phyloP scores from a whole-genome alignment of 1,140 invertebrate genomes.

The Conus betulinus region DNA sequence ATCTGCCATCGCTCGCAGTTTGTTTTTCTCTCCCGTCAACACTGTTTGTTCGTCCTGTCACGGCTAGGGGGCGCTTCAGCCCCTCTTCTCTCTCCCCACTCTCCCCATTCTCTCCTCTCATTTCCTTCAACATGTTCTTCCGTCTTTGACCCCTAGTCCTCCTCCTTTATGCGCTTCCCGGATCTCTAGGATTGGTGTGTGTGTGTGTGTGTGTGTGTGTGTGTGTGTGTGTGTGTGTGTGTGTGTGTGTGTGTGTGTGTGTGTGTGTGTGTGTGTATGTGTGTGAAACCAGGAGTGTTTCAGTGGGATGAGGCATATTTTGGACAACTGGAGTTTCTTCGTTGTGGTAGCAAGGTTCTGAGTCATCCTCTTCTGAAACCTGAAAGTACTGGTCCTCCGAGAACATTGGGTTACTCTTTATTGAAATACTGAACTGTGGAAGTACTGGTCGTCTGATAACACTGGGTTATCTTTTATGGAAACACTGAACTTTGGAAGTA shows the following conservation, averaged over 20 bases:
- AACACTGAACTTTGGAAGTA: too few species aligned
- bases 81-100: neutral
- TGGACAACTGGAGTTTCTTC: too few species aligned
- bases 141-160: neutral
- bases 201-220: neutral
- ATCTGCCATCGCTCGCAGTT: too few species aligned
- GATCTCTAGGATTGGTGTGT: too few species aligned
- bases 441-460: too few species aligned
- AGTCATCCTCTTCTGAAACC: too few species aligned
- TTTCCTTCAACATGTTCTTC: neutral
- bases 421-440: too few species aligned
- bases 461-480: too few species aligned
- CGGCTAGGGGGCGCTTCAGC: neutral
- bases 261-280: constrained; percentile 20
- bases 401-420: too few species aligned
- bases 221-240: constrained; percentile 24
- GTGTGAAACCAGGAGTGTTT: constrained; percentile 5
- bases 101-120: neutral
- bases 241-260: constrained; percentile 23
- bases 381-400: too few species aligned
- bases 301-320: neutral
- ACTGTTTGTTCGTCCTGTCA: neutral
- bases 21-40: too few species aligned
- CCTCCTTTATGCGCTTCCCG: neutral
- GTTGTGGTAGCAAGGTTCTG: too few species aligned